A percentile compares a stretch with the other conserved stretches of the same genome.
Conservation (phyloP, 2,888 invertebrate species). For the Glaucopsyche alexis region DNA sequence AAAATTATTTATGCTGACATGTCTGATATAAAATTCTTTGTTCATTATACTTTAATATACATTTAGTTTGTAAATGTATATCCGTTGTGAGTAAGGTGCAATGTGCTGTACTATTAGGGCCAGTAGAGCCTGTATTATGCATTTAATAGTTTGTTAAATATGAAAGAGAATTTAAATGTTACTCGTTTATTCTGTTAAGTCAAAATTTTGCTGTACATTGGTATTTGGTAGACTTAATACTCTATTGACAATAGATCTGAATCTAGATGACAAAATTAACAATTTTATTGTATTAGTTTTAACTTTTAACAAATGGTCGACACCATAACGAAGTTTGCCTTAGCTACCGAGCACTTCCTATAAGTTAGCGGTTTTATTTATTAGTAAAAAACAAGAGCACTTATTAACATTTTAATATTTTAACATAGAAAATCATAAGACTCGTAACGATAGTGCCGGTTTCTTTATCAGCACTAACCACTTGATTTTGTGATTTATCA, state of each 20-base stretch:
- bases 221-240: conserved; percentile 28
- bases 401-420: conserved; percentile 58
- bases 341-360: not conserved
- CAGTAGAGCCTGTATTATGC: conserved; percentile 60
- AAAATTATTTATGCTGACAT: conserved; percentile 5
- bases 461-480: conserved; percentile 49
- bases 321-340: conserved; percentile 54
- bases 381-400: conserved; percentile 49
- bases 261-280: conserved; percentile 40
- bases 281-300: conserved; percentile 41
- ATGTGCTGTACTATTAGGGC: conserved; percentile 56
- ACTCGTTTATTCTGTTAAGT: conserved; percentile 52
- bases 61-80: conserved; percentile 27
- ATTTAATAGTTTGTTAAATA: conserved; percentile 78
- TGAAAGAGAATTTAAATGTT: conserved; percentile 72
- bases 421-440: conserved; percentile 50
- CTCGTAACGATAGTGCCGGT: conserved; percentile 48
- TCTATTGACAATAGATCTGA: conserved; percentile 46
- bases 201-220: conserved; percentile 33
- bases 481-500: conserved; percentile 52
- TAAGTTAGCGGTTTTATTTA: conserved; percentile 15
- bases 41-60: not conserved
- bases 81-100: conserved; percentile 42
- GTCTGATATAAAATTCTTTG: conserved; percentile 19
- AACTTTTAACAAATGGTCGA: conserved; percentile 40